A percentile compares a stretch with the other conserved stretches of the same genome.
Conservation (phyloP, 2,113 vertebrate species). For the Okapia johnstoni region DNA sequence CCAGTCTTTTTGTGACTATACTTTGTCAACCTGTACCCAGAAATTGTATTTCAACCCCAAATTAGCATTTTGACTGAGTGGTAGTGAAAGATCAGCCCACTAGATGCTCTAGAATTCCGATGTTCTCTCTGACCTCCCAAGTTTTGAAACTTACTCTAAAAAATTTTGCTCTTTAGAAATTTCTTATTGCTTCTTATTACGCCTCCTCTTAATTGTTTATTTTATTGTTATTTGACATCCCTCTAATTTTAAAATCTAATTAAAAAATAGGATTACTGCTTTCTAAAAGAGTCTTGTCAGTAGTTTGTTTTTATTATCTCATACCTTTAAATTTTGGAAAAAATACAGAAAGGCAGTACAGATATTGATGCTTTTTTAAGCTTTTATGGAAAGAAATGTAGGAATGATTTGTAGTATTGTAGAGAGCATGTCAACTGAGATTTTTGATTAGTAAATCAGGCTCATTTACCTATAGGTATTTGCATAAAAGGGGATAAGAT, state of each 20-base stretch:
- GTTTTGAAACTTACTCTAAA: not conserved
- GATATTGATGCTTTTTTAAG: not conserved
- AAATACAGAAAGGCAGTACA: not conserved
- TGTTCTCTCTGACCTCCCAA: not conserved
- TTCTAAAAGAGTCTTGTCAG: not conserved
- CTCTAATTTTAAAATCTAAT: not conserved
- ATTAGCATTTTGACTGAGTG: not conserved
- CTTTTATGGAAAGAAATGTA: not conserved
- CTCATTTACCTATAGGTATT: not conserved
- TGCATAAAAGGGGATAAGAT: not conserved
- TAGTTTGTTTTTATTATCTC: not conserved
- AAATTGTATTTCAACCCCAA: not conserved
- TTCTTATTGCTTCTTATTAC: not conserved
- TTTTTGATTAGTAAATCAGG: not conserved
- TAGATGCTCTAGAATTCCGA: not conserved
- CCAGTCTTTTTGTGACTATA: not conserved
- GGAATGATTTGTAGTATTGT: not conserved
- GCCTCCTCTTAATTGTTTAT: not conserved
- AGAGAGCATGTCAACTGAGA: not conserved
- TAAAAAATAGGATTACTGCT: not conserved
- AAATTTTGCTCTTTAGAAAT: not conserved
- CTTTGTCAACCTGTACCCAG: not conserved
- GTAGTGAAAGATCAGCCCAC: not conserved
- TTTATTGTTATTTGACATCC: not conserved
- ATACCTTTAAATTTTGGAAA: not conserved